Evolutionary conservation across 2,888 invertebrate genomes (phyloP), one percentile per base, ranked within the genome.

Genomic region (Drosophila acutilabella): DNA sequence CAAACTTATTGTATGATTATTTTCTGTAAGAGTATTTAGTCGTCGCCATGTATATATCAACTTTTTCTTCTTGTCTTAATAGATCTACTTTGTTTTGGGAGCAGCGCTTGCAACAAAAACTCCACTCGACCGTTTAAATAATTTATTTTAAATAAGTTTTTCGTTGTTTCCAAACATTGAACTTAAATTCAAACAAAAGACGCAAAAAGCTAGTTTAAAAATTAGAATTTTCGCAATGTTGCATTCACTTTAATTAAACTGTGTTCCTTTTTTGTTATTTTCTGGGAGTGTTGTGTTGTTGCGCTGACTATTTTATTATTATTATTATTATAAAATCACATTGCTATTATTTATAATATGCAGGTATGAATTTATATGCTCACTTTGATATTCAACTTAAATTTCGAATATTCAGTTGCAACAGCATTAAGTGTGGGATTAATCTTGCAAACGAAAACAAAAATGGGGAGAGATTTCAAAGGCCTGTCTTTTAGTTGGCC

Each of bases 401-500:
- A 61, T 47, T 71, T 74, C 13, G 56, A 57, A 52, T 62, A 45
- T 74, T 65, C 54, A 75, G 67, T 54, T 64, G 65, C 70, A 72
- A 78, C 66, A 82, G 64, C 71, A 50, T 18, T 67, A 65, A 65
- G 36, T 54, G 61, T 48, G 52, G 16, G 40, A 26, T 58, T 54
- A 45, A 51, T 47, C 45, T 45, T 61, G 65, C 65, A 74, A 72
- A 61, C 64, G 73, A 71, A 61, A 69, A 73, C 70, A 48, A 48
- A 53, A 64, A 18, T 50, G 67, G 36, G 13, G n/a, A 65, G 89
- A 87, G 80, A 79, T 81, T 78, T 74, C 65, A 33, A 40, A 56
- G 30, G 53, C 11, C n/a, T 95, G 30, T 2, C 8, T 52, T 36
- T 95, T 67, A 96, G 83, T 95, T 95, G 68, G 96, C 95, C 96